Percentiles rank a stretch among this genome's conserved stretches.
Conservation (phyloP, 2,888 invertebrate genomes). For the Aromia moschata region DNA sequence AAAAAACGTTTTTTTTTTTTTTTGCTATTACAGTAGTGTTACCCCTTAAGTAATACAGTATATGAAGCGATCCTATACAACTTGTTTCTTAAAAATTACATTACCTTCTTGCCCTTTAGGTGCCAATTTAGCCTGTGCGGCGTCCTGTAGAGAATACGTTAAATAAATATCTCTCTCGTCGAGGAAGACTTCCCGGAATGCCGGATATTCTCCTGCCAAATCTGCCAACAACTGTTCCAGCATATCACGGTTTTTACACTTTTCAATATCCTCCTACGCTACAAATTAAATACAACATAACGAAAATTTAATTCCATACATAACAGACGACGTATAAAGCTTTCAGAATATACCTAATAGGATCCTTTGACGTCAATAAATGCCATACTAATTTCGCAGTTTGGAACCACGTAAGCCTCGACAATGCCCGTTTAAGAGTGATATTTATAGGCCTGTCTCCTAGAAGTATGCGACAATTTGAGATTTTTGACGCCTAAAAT, state of each 20-base stretch:
- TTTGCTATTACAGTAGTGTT: no score
- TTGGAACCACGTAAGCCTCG: conserved; percentile 88
- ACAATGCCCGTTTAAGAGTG: conserved; percentile 89
- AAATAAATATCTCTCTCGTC: conserved; percentile 92
- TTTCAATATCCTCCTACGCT: conserved; percentile 94
- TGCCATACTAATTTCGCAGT: conserved; percentile 87
- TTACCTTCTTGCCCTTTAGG: conserved; percentile 30
- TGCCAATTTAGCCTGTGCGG: conserved; percentile 60
- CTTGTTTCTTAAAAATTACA: background rate
- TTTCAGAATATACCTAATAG: conserved; percentile 80
- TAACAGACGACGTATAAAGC: no score
- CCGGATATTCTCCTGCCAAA: conserved; percentile 94
- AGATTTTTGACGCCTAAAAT: conserved; percentile 76
- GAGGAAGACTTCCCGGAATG: conserved; percentile 89
- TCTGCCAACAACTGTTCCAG: conserved; percentile 91
- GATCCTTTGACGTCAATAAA: conserved; percentile 81
- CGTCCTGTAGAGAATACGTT: conserved; percentile 85
- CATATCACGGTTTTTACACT: conserved; percentile 90
- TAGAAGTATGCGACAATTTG: conserved; percentile 84
- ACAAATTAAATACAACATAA: conserved; percentile 26
- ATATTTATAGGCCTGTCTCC: conserved; percentile 95
- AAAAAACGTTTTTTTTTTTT: no score
- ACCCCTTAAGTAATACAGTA: no score
- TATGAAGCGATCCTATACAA: no score
- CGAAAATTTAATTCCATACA: no score